Percentiles rank a stretch among this genome's conserved stretches.
phyloP scores from a whole-genome alignment of 2,113 vertebrate genomes.

The Amphilophus citrinellus region DNA sequence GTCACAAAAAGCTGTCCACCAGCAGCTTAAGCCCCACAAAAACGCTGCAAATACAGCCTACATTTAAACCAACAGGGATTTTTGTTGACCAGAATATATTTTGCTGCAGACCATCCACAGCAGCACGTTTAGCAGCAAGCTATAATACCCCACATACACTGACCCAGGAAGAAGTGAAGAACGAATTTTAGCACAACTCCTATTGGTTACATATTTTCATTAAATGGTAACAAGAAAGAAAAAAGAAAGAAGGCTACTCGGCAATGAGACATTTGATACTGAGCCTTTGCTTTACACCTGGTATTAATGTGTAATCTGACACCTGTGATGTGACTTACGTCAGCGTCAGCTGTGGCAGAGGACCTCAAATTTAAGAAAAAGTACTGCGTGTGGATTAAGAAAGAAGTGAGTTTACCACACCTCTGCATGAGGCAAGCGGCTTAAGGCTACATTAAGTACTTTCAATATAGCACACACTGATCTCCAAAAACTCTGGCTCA shows the following conservation, averaged over 20 bases:
- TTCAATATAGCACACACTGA: background rate
- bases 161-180: background rate
- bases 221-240: background rate
- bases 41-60: no score
- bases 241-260: background rate
- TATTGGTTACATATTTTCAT: background rate
- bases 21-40: no score
- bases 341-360: background rate
- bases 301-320: background rate
- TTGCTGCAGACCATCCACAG: no score
- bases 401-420: background rate
- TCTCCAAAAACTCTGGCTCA: background rate
- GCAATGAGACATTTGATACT: background rate
- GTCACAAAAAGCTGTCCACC: no score
- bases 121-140: no score
- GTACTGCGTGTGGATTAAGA: background rate
- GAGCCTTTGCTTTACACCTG: background rate
- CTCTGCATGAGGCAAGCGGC: background rate
- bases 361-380: background rate
- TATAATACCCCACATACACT: background rate
- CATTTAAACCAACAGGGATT: no score
- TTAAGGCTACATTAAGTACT: background rate
- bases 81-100: no score
- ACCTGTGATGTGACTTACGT: background rate
- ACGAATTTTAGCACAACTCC: background rate